Conservation (phyloP, 1,140 invertebrate species). For the Zaprionus lachaisei region DNA sequence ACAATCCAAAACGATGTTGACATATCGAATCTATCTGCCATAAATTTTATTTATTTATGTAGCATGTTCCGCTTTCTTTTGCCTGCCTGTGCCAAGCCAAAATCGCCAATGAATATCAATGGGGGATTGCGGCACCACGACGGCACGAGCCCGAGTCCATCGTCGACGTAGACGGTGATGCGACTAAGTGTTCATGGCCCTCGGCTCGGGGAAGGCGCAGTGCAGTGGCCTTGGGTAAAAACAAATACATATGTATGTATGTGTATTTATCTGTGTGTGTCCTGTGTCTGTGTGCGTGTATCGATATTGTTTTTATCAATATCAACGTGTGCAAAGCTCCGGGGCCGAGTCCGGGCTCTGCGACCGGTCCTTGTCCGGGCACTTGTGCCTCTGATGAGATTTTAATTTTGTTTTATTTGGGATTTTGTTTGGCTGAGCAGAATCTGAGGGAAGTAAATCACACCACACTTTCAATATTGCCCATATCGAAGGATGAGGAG, state of each 20-base stretch:
- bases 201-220: constrained; percentile 15
- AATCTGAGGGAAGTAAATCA: constrained; percentile 73
- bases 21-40: constrained; percentile 60
- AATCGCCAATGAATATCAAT: constrained; percentile 82
- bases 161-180: constrained; percentile 32
- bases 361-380: constrained; percentile 25
- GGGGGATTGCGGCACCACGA: constrained; percentile 56
- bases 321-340: constrained; percentile 47
- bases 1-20: constrained; percentile 50
- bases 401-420: constrained; percentile 81
- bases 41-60: constrained; percentile 83
- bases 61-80: constrained; percentile 45
- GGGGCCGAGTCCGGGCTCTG: constrained; percentile 15
- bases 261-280: not conserved
- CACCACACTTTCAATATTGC: constrained; percentile 60
- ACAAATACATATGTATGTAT: not conserved
- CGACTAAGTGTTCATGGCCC: constrained; percentile 50
- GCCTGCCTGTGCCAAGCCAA: constrained; percentile 45
- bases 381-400: constrained; percentile 79
- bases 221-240: constrained; percentile 18
- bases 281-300: constrained; percentile 19
- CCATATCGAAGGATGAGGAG: constrained; percentile 32
- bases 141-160: constrained; percentile 63
- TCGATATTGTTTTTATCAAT: constrained; percentile 81
- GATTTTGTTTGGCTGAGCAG: constrained; percentile 51